Evolutionary conservation across 2,113 vertebrate genomes (phyloP).

Genomic region (Sinocyclocheilus maitianheensis): DNA sequence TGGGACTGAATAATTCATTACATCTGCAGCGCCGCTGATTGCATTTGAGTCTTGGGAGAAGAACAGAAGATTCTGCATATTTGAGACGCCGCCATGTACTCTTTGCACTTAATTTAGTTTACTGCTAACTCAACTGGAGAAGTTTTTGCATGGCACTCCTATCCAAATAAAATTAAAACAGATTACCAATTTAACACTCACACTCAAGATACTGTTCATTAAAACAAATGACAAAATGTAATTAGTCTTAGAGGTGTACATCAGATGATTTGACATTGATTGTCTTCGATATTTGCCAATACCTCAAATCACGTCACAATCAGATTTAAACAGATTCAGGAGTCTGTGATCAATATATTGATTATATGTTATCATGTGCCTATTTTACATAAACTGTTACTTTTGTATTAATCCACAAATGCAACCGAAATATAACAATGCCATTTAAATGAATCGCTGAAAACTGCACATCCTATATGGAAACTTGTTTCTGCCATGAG

Average conservation of each 20-base stretch:
- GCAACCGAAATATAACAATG: not conserved
- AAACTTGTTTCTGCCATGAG: too few species aligned
- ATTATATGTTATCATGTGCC: not conserved
- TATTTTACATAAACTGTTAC: not conserved
- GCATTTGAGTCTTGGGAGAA: conserved; percentile 23
- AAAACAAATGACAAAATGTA: not conserved
- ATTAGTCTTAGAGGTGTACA: not conserved
- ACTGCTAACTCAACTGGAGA: not conserved
- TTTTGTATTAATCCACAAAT: not conserved
- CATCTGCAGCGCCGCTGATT: conserved; percentile 19
- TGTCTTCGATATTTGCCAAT: not conserved
- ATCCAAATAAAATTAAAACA: not conserved
- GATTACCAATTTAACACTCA: not conserved
- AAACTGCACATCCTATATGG: not conserved
- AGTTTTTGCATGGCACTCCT: not conserved
- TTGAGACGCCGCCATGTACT: not conserved
- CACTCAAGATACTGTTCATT: not conserved
- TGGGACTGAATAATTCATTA: not conserved
- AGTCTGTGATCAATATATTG: not conserved
- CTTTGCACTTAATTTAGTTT: conserved; percentile 25
- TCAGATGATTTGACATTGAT: not conserved
- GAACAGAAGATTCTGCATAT: conserved; percentile 30
- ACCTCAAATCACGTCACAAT: not conserved
- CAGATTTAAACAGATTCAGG: not conserved
- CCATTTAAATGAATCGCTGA: not conserved